A percentile compares a stretch with the other conserved stretches of the same genome.
phyloP scores from a whole-genome alignment of 92 coral and sea anemone species.

The Epizoanthus illoricatus region DNA sequence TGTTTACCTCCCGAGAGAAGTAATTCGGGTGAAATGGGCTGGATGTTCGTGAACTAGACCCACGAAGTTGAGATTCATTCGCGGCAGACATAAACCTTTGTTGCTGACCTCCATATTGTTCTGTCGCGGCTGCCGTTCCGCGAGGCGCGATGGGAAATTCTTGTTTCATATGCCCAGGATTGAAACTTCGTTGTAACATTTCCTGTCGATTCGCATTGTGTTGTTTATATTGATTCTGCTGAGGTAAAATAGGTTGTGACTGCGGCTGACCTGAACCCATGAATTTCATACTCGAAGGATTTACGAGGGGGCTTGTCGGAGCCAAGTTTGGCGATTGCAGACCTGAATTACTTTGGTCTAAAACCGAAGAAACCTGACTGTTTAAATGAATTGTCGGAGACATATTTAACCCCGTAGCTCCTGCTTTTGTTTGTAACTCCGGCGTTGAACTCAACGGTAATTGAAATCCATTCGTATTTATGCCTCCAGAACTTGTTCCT shows the following conservation, averaged over 20 bases:
- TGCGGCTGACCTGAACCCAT: slow-evolving; percentile 27
- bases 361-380: slow-evolving; percentile 68
- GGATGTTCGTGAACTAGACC: slow-evolving; percentile 70
- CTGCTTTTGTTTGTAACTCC: slow-evolving; percentile 65
- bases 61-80: slow-evolving; percentile 75
- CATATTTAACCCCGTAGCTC: slow-evolving; percentile 55
- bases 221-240: slow-evolving; percentile 71
- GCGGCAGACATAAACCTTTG: slow-evolving; percentile 84
- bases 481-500: slow-evolving; percentile 23
- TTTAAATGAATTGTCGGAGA: slow-evolving; percentile 70
- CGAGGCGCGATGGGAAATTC: slow-evolving; percentile 73
- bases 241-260: slow-evolving; percentile 50
- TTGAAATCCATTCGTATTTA: slow-evolving; percentile 85
- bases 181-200: slow-evolving; percentile 70
- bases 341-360: slow-evolving; percentile 68
- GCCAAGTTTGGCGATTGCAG: slow-evolving; percentile 43
- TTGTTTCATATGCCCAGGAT: slow-evolving; percentile 65
- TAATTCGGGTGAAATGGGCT: slow-evolving; percentile 78
- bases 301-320: slow-evolving; percentile 34
- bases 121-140: slow-evolving; percentile 69
- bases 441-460: slow-evolving; percentile 70
- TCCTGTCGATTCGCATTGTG: slow-evolving; percentile 79
- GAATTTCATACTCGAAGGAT: slow-evolving; percentile 43
- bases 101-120: slow-evolving; percentile 88
- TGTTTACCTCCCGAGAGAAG: slow-evolving; percentile 74